Percentiles rank a stretch among this genome's conserved stretches.
These are phyloP conservation scores for Diadema setosum DNA, from an alignment of 35 echinoderm and acorn worm genomes.

Conservation along the genomic window DNA sequence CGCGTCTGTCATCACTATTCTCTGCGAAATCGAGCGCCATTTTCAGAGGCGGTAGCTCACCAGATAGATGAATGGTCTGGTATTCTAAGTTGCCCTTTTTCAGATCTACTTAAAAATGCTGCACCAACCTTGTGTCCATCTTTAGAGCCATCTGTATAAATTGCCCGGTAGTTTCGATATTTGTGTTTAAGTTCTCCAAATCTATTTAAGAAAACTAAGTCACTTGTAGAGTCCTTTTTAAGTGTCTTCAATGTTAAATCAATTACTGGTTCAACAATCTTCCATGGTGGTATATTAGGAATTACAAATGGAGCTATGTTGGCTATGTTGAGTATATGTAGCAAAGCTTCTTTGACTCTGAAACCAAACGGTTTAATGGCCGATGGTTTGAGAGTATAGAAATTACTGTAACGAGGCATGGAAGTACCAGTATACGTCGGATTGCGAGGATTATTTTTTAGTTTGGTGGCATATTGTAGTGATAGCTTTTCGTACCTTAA, in stretches of 20 bases:
- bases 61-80: background rate
- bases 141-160: background rate
- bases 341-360: too few species aligned
- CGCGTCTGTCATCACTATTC: background rate
- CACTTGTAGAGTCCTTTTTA: background rate
- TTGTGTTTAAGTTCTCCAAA: background rate
- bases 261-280: background rate
- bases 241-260: background rate
- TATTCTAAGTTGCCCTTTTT: background rate
- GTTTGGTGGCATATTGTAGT: too few species aligned
- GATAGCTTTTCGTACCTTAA: too few species aligned
- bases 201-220: background rate
- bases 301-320: background rate
- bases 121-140: background rate
- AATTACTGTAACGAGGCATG: too few species aligned
- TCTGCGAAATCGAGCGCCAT: background rate
- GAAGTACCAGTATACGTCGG: too few species aligned
- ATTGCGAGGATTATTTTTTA: too few species aligned
- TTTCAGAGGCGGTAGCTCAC: background rate
- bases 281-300: background rate
- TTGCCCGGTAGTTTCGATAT: background rate
- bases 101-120: background rate
- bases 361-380: too few species aligned
- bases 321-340: too few species aligned
- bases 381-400: too few species aligned